A percentile compares a stretch with the other conserved stretches of the same genome.
These are phyloP conservation scores for Periplaneta americana DNA, from an alignment of 1,140 invertebrate genomes.

Conservation along the genomic window DNA sequence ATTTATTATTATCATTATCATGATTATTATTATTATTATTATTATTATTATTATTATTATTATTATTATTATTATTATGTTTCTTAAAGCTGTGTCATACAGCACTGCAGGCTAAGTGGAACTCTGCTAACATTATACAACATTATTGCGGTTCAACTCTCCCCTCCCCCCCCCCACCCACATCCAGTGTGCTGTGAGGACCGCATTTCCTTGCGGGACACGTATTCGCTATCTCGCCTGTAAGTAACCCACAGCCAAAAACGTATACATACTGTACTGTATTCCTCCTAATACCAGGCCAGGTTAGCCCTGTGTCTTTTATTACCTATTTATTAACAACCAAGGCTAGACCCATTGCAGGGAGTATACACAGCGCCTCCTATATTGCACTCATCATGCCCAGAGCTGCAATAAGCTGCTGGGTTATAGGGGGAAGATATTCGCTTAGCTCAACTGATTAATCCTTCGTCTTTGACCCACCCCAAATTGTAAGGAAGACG, in stretches of 20 bases:
- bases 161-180: background rate
- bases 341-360: background rate
- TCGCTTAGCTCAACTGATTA: background rate
- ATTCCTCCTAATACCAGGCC: background rate
- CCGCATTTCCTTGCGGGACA: slow-evolving; percentile 1
- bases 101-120: background rate
- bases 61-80: background rate
- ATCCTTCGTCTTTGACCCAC: background rate
- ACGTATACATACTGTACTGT: background rate
- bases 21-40: background rate
- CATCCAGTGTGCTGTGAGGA: background rate
- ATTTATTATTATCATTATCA: background rate
- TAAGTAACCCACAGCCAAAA: background rate
- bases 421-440: background rate
- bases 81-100: background rate
- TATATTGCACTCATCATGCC: background rate
- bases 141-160: too few relatives aligned
- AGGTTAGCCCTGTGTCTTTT: background rate
- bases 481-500: background rate
- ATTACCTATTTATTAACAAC: slow-evolving; percentile 9
- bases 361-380: background rate
- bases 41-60: background rate
- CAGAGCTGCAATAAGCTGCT: background rate
- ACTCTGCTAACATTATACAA: background rate
- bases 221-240: background rate